Percentiles rank a stretch among this genome's conserved stretches.
phyloP scores from a whole-genome alignment of 2,888 invertebrate species.

The Scaptomyza parva region DNA sequence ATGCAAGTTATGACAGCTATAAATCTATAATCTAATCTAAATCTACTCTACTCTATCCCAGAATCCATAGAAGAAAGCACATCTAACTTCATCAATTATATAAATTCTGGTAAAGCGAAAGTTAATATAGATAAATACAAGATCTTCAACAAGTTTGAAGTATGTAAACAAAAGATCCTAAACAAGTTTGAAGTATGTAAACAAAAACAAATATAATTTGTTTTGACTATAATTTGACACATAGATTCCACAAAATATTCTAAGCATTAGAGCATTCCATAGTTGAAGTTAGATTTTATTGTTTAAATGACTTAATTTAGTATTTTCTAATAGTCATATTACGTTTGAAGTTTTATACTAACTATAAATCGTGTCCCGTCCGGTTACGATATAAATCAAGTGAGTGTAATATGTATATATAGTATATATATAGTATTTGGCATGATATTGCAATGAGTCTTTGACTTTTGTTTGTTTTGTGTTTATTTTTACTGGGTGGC shows the following conservation, averaged over 20 bases:
- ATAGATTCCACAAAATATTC: background rate
- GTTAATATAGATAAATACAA: too few relatives aligned
- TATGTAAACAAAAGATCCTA: too few relatives aligned
- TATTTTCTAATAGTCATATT: conserved; percentile 41
- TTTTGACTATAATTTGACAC: background rate
- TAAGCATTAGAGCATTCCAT: conserved; percentile 25
- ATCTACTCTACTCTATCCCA: too few relatives aligned
- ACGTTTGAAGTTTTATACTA: conserved; percentile 17
- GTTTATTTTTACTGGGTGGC: conserved; percentile 18
- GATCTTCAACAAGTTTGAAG: too few relatives aligned
- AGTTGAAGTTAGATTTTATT: conserved; percentile 11
- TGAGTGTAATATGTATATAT: conserved; percentile 34
- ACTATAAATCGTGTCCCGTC: conserved; percentile 31
- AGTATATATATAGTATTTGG: conserved; percentile 36
- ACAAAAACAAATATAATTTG: too few relatives aligned
- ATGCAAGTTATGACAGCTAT: too few relatives aligned
- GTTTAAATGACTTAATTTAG: conserved; percentile 58
- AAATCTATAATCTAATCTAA: too few relatives aligned
- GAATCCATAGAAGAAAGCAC: too few relatives aligned
- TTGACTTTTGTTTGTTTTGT: conserved; percentile 17
- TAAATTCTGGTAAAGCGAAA: too few relatives aligned
- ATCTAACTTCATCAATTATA: too few relatives aligned
- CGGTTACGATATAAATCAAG: conserved; percentile 66
- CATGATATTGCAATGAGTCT: conserved; percentile 58
- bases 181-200: too few relatives aligned